Evolutionary conservation across 2,888 invertebrate species (phyloP).

Genomic region (Onchidella celtica): DNA sequence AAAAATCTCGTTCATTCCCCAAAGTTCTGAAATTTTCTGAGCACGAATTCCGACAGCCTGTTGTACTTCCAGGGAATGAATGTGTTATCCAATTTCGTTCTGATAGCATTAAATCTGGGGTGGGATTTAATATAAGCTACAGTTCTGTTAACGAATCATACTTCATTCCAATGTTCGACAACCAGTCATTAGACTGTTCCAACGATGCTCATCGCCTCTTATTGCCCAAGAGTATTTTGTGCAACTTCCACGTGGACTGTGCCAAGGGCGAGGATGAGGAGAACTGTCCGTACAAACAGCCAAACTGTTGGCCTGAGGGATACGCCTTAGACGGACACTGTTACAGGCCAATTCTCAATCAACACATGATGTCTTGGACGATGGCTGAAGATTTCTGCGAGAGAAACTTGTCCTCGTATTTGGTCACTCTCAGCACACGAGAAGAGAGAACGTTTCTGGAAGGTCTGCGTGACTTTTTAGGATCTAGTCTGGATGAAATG

Average conservation of each 20-base stretch:
- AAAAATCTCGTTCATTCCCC: conserved; percentile 1
- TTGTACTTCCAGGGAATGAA: conserved; percentile 27
- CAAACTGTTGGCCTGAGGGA: conserved; percentile 20
- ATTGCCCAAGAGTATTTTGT: not conserved
- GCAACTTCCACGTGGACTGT: conserved; percentile 37
- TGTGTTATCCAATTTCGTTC: conserved; percentile 10
- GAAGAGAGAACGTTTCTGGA: not conserved
- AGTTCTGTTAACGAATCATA: not conserved
- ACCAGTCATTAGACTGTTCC: conserved; percentile 30
- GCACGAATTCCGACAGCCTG: not conserved
- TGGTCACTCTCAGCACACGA: conserved; percentile 7
- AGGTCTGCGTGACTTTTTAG: not conserved
- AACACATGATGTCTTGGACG: conserved; percentile 28
- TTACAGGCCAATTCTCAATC: not conserved
- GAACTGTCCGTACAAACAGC: conserved; percentile 19
- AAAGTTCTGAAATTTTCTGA: not conserved
- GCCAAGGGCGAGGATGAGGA: conserved; percentile 43
- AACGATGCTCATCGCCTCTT: too few species aligned
- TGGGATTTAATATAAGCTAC: conserved; percentile 39
- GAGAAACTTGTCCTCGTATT: conserved; percentile 7
- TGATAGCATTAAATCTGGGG: conserved; percentile 23
- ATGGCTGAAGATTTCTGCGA: conserved; percentile 40
- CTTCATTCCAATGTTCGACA: conserved; percentile 35
- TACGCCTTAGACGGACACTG: not conserved
- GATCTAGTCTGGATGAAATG: not conserved